phyloP scores from a whole-genome alignment of 2,113 vertebrate species.

The Isichthys henryi region DNA sequence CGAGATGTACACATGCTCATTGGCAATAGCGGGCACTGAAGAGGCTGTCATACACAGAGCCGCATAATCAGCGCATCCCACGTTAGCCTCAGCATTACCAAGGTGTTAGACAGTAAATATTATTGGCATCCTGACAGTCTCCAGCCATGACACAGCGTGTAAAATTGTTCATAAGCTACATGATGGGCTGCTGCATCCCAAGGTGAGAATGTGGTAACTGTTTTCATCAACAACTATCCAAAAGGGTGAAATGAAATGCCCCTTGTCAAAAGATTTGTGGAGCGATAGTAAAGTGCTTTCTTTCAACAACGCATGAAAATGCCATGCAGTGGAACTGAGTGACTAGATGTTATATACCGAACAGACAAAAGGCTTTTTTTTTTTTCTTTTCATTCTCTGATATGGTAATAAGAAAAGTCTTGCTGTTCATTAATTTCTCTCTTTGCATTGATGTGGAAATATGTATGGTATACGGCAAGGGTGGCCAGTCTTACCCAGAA shows the following conservation, averaged over 20 bases:
- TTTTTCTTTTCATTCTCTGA: background rate
- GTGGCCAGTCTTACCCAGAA: too few relatives aligned
- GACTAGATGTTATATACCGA: background rate
- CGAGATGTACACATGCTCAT: background rate
- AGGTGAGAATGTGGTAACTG: slow-evolving; percentile 51
- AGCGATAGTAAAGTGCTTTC: slow-evolving; percentile 20
- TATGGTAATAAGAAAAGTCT: background rate
- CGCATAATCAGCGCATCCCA: slow-evolving; percentile 36
- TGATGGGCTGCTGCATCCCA: slow-evolving; percentile 42
- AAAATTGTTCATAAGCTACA: slow-evolving; percentile 54
- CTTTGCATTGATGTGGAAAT: background rate
- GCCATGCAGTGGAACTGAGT: slow-evolving; percentile 1
- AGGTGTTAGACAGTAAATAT: slow-evolving; percentile 61
- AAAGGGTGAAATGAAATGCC: slow-evolving; percentile 34
- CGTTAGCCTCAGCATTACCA: slow-evolving; percentile 18
- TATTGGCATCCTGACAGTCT: slow-evolving; percentile 55
- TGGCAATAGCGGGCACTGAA: background rate
- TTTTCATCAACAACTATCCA: slow-evolving; percentile 49
- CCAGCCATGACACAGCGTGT: slow-evolving; percentile 44
- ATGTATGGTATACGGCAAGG: background rate
- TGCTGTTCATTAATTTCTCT: background rate
- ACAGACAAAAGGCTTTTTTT: background rate
- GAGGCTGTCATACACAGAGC: slow-evolving; percentile 20
- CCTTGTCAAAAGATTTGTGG: slow-evolving; percentile 37
- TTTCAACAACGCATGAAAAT: slow-evolving; percentile 18